Conservation (phyloP, 37 sponge, comb jelly and placozoan genomes). For the Agelas oroides region DNA sequence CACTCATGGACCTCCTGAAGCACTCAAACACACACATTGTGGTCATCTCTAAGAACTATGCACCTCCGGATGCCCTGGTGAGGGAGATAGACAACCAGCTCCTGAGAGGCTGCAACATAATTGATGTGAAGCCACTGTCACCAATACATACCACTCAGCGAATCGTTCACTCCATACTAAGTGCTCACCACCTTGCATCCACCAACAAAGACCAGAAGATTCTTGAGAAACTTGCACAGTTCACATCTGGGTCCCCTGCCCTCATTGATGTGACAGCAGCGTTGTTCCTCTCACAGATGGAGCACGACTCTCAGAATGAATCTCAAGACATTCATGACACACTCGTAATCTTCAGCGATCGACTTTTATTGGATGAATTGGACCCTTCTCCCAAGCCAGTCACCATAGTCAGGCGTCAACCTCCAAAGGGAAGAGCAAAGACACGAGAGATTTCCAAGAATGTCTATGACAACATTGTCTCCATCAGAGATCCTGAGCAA, state of each 20-base stretch:
- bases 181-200: constrained; percentile 14
- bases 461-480: background rate
- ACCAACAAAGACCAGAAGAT: constrained; percentile 14
- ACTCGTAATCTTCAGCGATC: too few relatives aligned
- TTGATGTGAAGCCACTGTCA: constrained; percentile 47
- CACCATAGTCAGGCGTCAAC: background rate
- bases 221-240: constrained; percentile 40
- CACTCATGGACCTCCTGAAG: background rate
- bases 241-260: constrained; percentile 44
- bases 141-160: constrained; percentile 44
- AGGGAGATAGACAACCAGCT: constrained; percentile 18
- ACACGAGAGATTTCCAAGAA: background rate
- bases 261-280: constrained; percentile 24
- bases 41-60: background rate
- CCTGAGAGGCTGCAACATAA: constrained; percentile 15
- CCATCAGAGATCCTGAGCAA: too few relatives aligned
- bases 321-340: too few relatives aligned
- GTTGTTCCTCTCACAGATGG: background rate
- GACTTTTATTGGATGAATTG: background rate
- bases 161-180: constrained; percentile 32
- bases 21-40: constrained; percentile 29
- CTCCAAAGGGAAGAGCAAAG: background rate
- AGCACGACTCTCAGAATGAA: background rate
- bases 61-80: background rate
- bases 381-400: background rate